A percentile compares a stretch with the other conserved stretches of the same genome.
Evolutionary conservation across 2,888 invertebrate species (phyloP).

Genomic region (Lampropteryx suffumata): DNA sequence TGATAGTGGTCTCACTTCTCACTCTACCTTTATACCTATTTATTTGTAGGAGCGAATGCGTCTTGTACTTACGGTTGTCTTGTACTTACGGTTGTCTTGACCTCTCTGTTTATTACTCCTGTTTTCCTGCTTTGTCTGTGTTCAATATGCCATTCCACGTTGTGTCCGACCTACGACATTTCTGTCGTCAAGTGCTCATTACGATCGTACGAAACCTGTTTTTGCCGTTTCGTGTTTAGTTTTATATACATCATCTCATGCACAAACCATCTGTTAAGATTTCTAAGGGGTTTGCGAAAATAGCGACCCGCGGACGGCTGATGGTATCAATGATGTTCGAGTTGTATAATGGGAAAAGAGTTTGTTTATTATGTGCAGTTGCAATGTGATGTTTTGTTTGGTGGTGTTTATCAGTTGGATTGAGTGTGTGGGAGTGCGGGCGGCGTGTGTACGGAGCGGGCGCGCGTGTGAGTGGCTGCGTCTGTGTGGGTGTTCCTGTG

Average conservation of each 20-base stretch:
- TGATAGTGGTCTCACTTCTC: slow-evolving; percentile 46
- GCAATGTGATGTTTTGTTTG: slow-evolving; percentile 70
- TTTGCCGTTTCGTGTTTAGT: slow-evolving; percentile 27
- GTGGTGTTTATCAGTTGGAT: slow-evolving; percentile 72
- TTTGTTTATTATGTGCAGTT: slow-evolving; percentile 61
- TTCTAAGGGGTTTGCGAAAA: slow-evolving; percentile 20
- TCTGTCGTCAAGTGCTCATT: slow-evolving; percentile 38
- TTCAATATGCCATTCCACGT: slow-evolving; percentile 39
- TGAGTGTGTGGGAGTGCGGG: slow-evolving; percentile 46
- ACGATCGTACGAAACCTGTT: slow-evolving; percentile 40
- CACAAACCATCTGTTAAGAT: slow-evolving; percentile 20
- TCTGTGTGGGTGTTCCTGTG: slow-evolving; percentile 68
- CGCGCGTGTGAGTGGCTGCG: slow-evolving; percentile 43
- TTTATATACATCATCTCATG: slow-evolving; percentile 25
- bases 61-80: slow-evolving; percentile 43
- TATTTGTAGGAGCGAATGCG: slow-evolving; percentile 44
- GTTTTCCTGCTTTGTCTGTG: slow-evolving; percentile 45
- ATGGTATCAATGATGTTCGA: slow-evolving; percentile 36
- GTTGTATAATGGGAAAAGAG: slow-evolving; percentile 47
- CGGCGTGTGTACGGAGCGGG: slow-evolving; percentile 38
- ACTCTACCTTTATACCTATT: slow-evolving; percentile 36
- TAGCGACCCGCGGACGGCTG: slow-evolving; percentile 6
- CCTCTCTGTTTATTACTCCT: slow-evolving; percentile 46
- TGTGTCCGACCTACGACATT: slow-evolving; percentile 39
- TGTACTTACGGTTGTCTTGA: slow-evolving; percentile 35